Conservation (phyloP, 2,888 invertebrate species). For the Stenodera caucasica region DNA sequence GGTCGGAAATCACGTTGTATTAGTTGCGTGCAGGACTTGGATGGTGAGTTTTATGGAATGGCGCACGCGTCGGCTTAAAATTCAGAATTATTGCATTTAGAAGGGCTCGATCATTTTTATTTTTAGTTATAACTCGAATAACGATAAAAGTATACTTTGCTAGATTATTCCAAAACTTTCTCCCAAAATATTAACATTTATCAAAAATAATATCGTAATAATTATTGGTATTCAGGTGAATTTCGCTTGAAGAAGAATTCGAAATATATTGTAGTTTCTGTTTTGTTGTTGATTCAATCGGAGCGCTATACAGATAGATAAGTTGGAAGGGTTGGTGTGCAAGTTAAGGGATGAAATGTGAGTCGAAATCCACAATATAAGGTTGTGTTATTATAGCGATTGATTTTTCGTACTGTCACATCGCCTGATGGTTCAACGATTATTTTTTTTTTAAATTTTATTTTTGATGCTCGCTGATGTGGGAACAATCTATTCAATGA, state of each 20-base stretch:
- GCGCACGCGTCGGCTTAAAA: conserved; percentile 32
- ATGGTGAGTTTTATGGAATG: conserved; percentile 14
- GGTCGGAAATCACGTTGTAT: conserved; percentile 32
- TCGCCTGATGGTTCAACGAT: not conserved
- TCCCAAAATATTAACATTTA: too few relatives aligned
- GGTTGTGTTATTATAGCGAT: not conserved
- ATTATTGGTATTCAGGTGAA: too few relatives aligned
- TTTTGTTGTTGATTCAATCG: too few relatives aligned
- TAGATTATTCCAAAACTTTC: too few relatives aligned
- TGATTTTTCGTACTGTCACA: conserved; percentile 8
- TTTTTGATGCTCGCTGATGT: conserved; percentile 1
- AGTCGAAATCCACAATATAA: conserved; percentile 5
- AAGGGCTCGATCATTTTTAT: not conserved
- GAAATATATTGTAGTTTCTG: too few relatives aligned
- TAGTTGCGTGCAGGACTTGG: conserved; percentile 22
- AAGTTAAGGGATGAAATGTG: not conserved
- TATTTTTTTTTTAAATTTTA: too few relatives aligned
- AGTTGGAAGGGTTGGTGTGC: too few relatives aligned
- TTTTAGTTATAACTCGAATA: not conserved
- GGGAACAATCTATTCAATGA: not conserved
- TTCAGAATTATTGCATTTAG: not conserved
- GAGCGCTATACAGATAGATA: too few relatives aligned
- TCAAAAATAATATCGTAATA: too few relatives aligned
- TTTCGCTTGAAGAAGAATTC: too few relatives aligned
- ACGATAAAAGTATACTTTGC: too few relatives aligned